Evolutionary conservation across 2,797 vertebrate genomes (phyloP).

Genomic region (Ceryle rudis): DNA sequence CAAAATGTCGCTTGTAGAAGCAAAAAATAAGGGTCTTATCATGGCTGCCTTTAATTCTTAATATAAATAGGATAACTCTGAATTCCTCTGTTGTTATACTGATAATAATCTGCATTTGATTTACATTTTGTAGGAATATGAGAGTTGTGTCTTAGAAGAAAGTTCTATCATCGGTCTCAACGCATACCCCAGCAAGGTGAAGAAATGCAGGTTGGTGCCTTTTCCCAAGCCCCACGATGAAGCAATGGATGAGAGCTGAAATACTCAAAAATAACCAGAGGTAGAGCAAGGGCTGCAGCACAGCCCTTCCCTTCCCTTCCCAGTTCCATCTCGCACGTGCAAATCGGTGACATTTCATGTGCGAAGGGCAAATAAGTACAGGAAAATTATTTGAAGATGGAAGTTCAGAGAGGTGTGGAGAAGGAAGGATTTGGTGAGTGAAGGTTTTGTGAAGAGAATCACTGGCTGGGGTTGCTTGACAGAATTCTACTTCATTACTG

Average conservation of each 20-base stretch:
- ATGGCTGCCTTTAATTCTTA: neutral
- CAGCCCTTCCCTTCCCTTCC: neutral
- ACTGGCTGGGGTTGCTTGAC: conserved; percentile 21
- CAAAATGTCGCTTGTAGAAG: neutral
- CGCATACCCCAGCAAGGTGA: neutral
- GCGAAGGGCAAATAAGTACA: conserved; percentile 50
- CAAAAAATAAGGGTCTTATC: neutral
- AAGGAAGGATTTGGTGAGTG: conserved; percentile 36
- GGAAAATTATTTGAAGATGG: conserved; percentile 35
- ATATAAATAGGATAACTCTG: neutral
- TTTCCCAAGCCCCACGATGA: neutral
- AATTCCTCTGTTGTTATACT: neutral
- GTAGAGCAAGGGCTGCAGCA: neutral
- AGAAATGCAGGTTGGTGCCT: neutral
- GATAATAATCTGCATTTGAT: neutral
- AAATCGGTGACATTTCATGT: neutral
- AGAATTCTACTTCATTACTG: conserved; percentile 72
- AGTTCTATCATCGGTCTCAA: neutral
- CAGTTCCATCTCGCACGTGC: neutral
- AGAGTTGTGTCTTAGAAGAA: neutral
- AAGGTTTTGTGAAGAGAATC: conserved; percentile 40
- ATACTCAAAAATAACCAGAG: neutral
- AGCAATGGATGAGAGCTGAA: neutral
- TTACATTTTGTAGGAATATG: neutral
- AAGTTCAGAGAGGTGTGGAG: conserved; percentile 53